phyloP scores from a whole-genome alignment of 2,797 vertebrate genomes.

The Xenopus petersii region DNA sequence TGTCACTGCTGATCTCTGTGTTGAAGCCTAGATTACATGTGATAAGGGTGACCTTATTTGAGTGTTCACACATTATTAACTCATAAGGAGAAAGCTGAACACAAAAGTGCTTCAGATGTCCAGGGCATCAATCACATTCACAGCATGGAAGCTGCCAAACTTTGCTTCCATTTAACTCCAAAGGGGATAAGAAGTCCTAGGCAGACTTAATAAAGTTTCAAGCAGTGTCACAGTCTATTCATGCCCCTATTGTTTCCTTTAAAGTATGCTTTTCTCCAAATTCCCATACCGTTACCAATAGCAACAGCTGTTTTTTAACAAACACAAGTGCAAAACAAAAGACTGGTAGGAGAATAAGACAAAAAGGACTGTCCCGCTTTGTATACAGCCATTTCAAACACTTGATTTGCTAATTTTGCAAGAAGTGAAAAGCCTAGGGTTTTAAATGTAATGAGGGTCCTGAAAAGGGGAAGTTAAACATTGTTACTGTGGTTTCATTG shows the following conservation, averaged over 20 bases:
- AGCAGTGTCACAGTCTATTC: conserved; percentile 67
- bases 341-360: conserved; percentile 33
- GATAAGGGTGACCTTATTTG: conserved; percentile 76
- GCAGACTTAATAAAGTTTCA: conserved; percentile 77
- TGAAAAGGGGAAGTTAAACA: neutral
- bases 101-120: conserved; percentile 84
- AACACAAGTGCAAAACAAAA: conserved; percentile 52
- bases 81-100: conserved; percentile 77
- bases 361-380: conserved; percentile 22
- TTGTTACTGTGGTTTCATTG: neutral
- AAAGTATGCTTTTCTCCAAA: conserved; percentile 60
- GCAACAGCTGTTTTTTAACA: conserved; percentile 60
- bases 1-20: conserved; percentile 72
- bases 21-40: conserved; percentile 69
- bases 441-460: neutral
- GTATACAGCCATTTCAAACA: conserved; percentile 23
- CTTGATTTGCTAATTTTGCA: conserved; percentile 36
- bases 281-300: conserved; percentile 59
- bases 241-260: conserved; percentile 61
- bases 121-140: conserved; percentile 79
- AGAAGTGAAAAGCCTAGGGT: conserved; percentile 6
- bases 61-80: conserved; percentile 73
- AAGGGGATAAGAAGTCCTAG: conserved; percentile 60
- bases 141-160: conserved; percentile 77
- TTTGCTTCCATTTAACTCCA: conserved; percentile 66